phyloP scores from a whole-genome alignment of 2,888 invertebrate genomes.

The Brachylomia viminalis region DNA sequence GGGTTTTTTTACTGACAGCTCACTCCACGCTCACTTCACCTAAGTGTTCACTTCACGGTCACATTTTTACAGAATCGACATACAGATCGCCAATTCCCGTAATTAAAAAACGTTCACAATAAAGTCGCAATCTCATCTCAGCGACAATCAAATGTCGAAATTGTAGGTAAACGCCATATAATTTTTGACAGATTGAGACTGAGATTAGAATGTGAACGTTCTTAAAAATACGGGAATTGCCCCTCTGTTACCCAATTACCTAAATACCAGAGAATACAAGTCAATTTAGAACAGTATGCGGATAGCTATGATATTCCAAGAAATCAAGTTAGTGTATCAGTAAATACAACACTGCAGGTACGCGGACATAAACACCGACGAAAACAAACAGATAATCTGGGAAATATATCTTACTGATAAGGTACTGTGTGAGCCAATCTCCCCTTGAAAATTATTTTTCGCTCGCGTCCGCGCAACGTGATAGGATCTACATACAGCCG shows the following conservation, averaged over 20 bases:
- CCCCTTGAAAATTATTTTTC: constrained; percentile 79
- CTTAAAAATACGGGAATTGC: too few species aligned
- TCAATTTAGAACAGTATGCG: constrained; percentile 7
- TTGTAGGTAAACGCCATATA: too few species aligned
- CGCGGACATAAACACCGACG: constrained; percentile 67
- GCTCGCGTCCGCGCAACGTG: constrained; percentile 73
- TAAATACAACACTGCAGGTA: constrained; percentile 44
- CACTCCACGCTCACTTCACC: too few species aligned
- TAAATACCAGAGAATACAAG: constrained; percentile 7
- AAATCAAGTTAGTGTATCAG: constrained; percentile 17
- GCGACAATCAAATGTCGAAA: too few species aligned
- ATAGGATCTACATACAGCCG: constrained; percentile 82
- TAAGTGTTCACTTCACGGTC: too few species aligned
- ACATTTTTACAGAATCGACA: too few species aligned
- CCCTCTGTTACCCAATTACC: constrained; percentile 42
- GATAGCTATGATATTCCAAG: constrained; percentile 32
- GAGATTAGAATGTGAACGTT: too few species aligned
- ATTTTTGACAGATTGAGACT: too few species aligned
- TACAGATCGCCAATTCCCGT: too few species aligned
- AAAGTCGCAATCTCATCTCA: too few species aligned
- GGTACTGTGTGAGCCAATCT: constrained; percentile 75
- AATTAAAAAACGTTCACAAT: too few species aligned
- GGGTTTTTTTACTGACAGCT: too few species aligned
- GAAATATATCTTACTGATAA: constrained; percentile 79
- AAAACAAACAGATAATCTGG: constrained; percentile 67